These are phyloP conservation scores for Tachina lurida DNA, from an alignment of 2,888 invertebrate species.

Conservation along the genomic window DNA sequence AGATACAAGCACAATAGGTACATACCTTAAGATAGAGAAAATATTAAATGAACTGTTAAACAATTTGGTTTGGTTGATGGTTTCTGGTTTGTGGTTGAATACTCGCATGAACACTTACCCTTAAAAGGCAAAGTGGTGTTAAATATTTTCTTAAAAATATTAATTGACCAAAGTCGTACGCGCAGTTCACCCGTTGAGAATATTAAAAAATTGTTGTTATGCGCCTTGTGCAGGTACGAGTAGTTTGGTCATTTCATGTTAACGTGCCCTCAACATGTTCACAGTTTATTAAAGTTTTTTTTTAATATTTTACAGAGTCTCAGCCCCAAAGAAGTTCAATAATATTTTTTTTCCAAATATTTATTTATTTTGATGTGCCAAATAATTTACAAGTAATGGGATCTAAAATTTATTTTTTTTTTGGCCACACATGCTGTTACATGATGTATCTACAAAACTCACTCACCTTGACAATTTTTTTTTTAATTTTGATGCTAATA, in stretches of 20 bases:
- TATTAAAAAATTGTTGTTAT: neutral
- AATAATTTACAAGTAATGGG: slow-evolving; percentile 24
- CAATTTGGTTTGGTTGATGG: slow-evolving; percentile 54
- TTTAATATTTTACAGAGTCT: neutral
- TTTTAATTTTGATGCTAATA: slow-evolving; percentile 36
- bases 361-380: neutral
- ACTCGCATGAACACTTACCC: slow-evolving; percentile 55
- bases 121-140: slow-evolving; percentile 49
- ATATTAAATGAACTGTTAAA: slow-evolving; percentile 54
- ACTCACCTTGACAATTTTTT: slow-evolving; percentile 37
- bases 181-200: slow-evolving; percentile 11
- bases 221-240: slow-evolving; percentile 22
- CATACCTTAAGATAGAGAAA: slow-evolving; percentile 61
- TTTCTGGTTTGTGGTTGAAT: slow-evolving; percentile 42
- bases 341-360: too few species aligned
- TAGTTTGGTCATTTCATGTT: slow-evolving; percentile 38
- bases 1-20: slow-evolving; percentile 24
- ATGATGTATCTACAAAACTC: neutral
- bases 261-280: slow-evolving; percentile 59
- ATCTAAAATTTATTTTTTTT: slow-evolving; percentile 3
- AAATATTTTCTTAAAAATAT: slow-evolving; percentile 40
- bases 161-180: slow-evolving; percentile 40
- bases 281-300: slow-evolving; percentile 24
- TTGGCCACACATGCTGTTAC: slow-evolving; percentile 48
- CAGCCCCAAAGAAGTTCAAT: neutral